These are phyloP conservation scores for Pseudomugil gertrudae DNA, from an alignment of 2,797 vertebrate genomes.

Conservation along the genomic window DNA sequence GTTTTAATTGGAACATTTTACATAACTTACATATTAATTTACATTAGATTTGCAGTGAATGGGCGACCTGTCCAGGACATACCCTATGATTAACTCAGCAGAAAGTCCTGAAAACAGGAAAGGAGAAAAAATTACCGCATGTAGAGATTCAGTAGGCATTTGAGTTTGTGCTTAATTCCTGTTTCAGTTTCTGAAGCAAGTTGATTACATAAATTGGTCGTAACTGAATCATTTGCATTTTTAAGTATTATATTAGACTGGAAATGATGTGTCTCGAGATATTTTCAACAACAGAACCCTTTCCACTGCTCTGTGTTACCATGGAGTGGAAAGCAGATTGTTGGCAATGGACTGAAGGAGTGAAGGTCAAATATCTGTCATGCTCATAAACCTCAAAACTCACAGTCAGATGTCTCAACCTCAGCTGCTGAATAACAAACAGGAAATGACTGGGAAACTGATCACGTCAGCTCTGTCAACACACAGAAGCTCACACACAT, in stretches of 20 bases:
- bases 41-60: neutral
- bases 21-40: neutral
- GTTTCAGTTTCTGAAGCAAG: neutral
- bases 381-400: neutral
- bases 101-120: neutral
- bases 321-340: neutral
- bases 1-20: no score
- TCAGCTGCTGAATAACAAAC: slow-evolving; percentile 6
- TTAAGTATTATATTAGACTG: neutral
- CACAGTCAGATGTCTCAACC: slow-evolving; percentile 2
- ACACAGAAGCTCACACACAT: neutral
- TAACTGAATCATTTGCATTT: neutral
- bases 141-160: neutral
- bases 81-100: neutral
- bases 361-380: slow-evolving; percentile 7
- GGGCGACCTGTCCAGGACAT: no score
- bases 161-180: neutral
- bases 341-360: slow-evolving; percentile 7
- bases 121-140: neutral
- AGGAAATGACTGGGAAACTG: slow-evolving; percentile 6
- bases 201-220: neutral
- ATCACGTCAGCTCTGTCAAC: neutral
- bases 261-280: neutral
- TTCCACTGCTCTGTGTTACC: neutral
- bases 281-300: neutral